These are phyloP conservation scores for Metaphire vulgaris DNA, from an alignment of 1,140 invertebrate species.

Conservation along the genomic window DNA sequence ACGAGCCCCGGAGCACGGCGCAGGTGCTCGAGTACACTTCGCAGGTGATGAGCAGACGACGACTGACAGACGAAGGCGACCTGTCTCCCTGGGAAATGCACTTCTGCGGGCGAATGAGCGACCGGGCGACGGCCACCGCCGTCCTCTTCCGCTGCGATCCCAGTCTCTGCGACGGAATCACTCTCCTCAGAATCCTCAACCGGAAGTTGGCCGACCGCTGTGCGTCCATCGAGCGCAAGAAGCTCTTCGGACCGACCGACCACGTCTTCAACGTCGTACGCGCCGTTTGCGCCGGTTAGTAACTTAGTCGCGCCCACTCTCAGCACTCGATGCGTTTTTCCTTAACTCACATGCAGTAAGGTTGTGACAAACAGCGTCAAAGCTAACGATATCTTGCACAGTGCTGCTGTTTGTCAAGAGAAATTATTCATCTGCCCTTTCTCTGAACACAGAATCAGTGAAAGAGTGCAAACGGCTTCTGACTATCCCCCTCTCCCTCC, in stretches of 20 bases:
- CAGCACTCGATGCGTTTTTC: no score
- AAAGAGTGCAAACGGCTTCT: no score
- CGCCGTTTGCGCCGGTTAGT: conserved; percentile 9
- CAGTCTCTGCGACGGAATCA: conserved; percentile 57
- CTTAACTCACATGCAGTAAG: no score
- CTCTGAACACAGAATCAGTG: no score
- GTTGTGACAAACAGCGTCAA: no score
- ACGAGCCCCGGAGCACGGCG: conserved; percentile 30
- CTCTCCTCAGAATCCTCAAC: conserved; percentile 54
- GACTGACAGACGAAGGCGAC: no score
- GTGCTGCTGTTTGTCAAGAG: no score
- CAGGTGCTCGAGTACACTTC: conserved; percentile 47
- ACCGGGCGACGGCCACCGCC: conserved; percentile 52
- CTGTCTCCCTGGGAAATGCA: conserved; percentile 61
- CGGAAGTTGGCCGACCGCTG: conserved; percentile 54
- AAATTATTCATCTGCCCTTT: no score
- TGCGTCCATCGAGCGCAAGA: not conserved
- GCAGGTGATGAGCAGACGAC: conserved; percentile 48
- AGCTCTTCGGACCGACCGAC: conserved; percentile 7
- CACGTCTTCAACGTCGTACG: conserved; percentile 18
- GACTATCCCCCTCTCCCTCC: no score
- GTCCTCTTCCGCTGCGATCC: conserved; percentile 58
- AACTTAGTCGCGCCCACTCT: no score
- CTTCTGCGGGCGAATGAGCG: conserved; percentile 53
- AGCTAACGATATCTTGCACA: no score